These are phyloP conservation scores for Rhinolophus ferrumequinum DNA, from an alignment of 2,113 vertebrate species.

Conservation along the genomic window DNA sequence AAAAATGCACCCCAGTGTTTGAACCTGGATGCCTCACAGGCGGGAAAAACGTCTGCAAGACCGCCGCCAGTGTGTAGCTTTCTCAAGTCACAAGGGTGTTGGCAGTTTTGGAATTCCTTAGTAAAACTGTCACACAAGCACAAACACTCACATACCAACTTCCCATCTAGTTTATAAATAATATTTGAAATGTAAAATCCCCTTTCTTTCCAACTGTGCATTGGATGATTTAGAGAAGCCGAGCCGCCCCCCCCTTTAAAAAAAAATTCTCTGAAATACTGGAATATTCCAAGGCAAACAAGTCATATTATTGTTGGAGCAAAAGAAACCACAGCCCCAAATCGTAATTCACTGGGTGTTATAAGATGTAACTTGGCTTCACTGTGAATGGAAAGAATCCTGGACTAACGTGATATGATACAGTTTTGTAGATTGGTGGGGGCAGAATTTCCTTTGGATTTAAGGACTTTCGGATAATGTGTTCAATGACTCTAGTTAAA, in stretches of 20 bases:
- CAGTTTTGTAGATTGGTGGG: background rate
- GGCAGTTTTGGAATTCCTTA: background rate
- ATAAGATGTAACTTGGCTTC: background rate
- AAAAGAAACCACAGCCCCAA: background rate
- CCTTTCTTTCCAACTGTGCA: background rate
- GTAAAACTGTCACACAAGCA: slow-evolving; percentile 15
- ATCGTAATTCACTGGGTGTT: background rate
- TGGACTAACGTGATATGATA: background rate
- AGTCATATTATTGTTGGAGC: background rate
- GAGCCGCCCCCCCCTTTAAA: background rate
- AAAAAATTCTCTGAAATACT: slow-evolving; percentile 12
- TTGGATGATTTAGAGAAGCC: background rate
- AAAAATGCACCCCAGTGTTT: background rate
- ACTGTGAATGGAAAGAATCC: slow-evolving; percentile 17
- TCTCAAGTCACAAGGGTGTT: background rate
- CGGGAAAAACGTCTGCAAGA: slow-evolving; percentile 7
- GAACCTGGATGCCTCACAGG: background rate
- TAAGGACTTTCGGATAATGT: slow-evolving; percentile 6
- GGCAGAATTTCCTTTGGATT: background rate
- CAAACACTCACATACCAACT: background rate
- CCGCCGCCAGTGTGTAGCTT: background rate
- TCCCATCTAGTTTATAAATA: background rate
- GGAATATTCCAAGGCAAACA: background rate
- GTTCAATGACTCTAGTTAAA: background rate
- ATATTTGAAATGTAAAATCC: background rate